Base-by-base conservation (phyloP, 2,113 vertebrate species). In the Chlorodrepanis virens region DNA sequence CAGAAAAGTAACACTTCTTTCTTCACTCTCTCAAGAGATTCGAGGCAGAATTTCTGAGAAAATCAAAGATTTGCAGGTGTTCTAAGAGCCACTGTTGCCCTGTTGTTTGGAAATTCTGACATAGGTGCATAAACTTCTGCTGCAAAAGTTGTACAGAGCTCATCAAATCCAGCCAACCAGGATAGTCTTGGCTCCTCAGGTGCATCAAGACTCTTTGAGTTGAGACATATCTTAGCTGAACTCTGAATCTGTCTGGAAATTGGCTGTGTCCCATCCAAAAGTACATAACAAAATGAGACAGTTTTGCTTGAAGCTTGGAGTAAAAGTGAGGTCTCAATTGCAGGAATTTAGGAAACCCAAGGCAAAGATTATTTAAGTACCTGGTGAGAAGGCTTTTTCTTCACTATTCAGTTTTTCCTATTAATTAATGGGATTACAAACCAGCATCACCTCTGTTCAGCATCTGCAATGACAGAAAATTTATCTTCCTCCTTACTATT, bases 151-250 rank as follows among this genome's bases (percentile, higher is more conserved):
- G 8, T n/a, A 2, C 27, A 28, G 49, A 31, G 6, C 14, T 83
- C 35, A 49, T 6, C 1, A 0, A 37, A 75, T 35, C 23, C 21
- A 64, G 1, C 7, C 49, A 49, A 0, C 1, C 14, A 68, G 17
- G 7, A 10, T 14, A 57, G 14, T 45, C 18, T 29, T 67, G 42
- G 31, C 23, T 78, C 14, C 24, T 60, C 47, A 44, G 33, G 53
- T 22, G 4, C 16, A 60, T 37, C 3, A 3, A 83, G 31, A n/a
- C 8, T 10, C 23, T 78, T 27, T 31, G 16, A 21, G 24, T 5
- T 68, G 23, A 87, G 25, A 47, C 1, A 2, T 11, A 11, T 65
- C 61, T 47, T n/a, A 59, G 21, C 6, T 63, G 31, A 59, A 25
- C 4, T 56, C 35, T 44, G 37, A 75, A 52, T 35, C 27, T 37